Evolutionary conservation across 2,797 vertebrate genomes (phyloP).

Genomic region (Tragopan temminckii): DNA sequence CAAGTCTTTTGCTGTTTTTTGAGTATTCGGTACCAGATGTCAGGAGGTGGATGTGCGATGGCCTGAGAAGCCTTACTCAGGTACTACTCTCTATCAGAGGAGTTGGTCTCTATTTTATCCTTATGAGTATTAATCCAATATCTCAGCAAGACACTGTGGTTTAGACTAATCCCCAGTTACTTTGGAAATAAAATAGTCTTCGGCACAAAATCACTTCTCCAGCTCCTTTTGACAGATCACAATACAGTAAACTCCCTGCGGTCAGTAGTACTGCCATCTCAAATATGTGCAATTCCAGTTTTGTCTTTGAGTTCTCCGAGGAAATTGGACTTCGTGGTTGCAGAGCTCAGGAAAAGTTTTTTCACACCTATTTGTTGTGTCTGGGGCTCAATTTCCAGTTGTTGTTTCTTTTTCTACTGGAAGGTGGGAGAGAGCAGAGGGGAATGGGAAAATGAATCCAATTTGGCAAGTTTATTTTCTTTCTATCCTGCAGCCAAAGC

Average conservation of each 20-base stretch:
- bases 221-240: neutral
- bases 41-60: neutral
- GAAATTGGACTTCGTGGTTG: accelerated
- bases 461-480: neutral
- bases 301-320: neutral
- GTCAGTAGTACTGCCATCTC: neutral
- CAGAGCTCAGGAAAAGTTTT: neutral
- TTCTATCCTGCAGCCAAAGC: neutral
- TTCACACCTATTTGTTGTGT: neutral
- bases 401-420: neutral
- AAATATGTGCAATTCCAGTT: neutral
- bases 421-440: neutral
- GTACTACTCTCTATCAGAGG: neutral
- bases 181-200: neutral
- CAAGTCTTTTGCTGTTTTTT: accelerated
- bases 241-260: neutral
- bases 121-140: neutral
- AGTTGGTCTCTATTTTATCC: neutral
- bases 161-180: neutral
- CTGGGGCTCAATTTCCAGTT: neutral
- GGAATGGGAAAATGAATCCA: neutral
- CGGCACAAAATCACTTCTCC: neutral
- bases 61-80: neutral
- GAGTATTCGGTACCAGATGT: neutral
- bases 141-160: constrained; percentile 20